Evolutionary conservation across 2,113 vertebrate species (phyloP).

Genomic region (Noctilio leporinus): DNA sequence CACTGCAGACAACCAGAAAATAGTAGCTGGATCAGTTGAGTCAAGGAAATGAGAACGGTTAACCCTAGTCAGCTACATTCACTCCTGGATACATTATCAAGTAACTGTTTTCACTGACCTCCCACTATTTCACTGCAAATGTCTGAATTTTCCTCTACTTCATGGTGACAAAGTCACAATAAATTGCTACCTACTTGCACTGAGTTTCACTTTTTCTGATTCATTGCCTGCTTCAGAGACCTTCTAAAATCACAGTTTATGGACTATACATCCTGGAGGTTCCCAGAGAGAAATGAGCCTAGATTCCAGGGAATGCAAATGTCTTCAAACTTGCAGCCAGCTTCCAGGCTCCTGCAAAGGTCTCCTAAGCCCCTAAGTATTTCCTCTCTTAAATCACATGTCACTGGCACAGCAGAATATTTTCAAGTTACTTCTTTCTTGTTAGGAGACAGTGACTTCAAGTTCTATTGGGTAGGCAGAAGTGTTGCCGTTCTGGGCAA

Average conservation of each 20-base stretch:
- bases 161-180: background rate
- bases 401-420: constrained; percentile 20
- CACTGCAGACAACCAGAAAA: background rate
- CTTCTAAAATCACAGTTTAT: constrained; percentile 55
- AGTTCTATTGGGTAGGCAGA: background rate
- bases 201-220: constrained; percentile 50
- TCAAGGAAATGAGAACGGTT: background rate
- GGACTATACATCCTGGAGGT: constrained; percentile 50
- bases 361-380: constrained; percentile 59
- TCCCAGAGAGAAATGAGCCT: constrained; percentile 64
- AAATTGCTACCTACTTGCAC: constrained; percentile 24
- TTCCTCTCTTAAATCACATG: constrained; percentile 70
- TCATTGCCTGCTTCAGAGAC: constrained; percentile 36
- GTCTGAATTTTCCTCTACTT: background rate
- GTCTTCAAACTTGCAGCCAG: constrained; percentile 33
- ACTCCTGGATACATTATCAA: background rate
- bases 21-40: background rate
- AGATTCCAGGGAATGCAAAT: constrained; percentile 40
- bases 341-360: constrained; percentile 54
- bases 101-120: background rate
- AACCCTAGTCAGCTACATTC: background rate
- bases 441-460: background rate
- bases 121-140: background rate
- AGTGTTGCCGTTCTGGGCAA: background rate
- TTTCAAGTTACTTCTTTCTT: constrained; percentile 33